Conservation (phyloP, 1,140 invertebrate species). For the Caenorhabditis brenneri region DNA sequence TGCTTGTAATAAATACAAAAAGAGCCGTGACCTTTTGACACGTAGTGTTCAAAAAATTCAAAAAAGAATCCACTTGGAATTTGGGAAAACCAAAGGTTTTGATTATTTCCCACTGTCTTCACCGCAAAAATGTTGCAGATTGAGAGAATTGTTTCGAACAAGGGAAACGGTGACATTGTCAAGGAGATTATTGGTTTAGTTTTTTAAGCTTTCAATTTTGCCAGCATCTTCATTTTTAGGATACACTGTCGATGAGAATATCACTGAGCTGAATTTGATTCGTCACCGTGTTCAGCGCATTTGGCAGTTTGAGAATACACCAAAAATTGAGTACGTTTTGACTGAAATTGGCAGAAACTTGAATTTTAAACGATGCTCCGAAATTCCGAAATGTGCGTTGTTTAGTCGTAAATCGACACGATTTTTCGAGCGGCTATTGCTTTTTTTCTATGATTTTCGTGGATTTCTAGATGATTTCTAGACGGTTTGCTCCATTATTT, state of each 20-base stretch:
- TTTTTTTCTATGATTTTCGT: too few species aligned
- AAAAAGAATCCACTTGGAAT: too few species aligned
- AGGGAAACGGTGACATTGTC: constrained; percentile 40
- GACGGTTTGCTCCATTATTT: too few species aligned
- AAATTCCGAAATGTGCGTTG: too few species aligned
- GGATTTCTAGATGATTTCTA: too few species aligned
- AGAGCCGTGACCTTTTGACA: constrained; percentile 4
- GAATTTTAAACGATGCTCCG: not conserved
- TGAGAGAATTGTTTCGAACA: constrained; percentile 41
- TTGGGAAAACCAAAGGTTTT: too few species aligned
- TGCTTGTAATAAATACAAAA: constrained; percentile 10
- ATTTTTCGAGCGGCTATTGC: too few species aligned
- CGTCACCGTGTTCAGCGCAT: constrained; percentile 22
- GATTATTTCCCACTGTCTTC: not conserved
- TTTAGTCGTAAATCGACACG: too few species aligned
- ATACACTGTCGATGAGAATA: not conserved
- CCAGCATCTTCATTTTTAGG: too few species aligned
- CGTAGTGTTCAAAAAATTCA: too few species aligned
- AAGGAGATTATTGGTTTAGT: constrained; percentile 39
- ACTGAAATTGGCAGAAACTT: not conserved
- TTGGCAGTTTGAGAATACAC: constrained; percentile 17
- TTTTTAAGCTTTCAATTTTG: not conserved
- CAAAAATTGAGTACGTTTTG: not conserved
- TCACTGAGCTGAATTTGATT: constrained; percentile 8
- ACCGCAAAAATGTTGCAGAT: constrained; percentile 13